Conservation (phyloP, 2,113 vertebrate species). For the Camelus dromedarius region DNA sequence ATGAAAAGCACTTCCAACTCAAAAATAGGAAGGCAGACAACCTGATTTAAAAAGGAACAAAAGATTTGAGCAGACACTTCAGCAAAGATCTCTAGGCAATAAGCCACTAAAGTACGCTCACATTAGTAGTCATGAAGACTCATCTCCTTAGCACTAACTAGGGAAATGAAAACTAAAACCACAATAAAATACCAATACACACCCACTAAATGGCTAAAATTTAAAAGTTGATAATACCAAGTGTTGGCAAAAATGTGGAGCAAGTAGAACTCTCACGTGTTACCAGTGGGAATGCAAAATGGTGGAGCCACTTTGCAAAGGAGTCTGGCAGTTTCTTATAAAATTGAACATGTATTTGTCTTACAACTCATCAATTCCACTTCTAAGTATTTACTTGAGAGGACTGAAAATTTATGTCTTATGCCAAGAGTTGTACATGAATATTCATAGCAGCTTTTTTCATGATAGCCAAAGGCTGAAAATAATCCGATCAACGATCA, state of each 20-base stretch:
- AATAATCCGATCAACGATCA: not conserved
- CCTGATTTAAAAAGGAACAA: not conserved
- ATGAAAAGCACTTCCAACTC: not conserved
- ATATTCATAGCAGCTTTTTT: not conserved
- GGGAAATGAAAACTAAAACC: not conserved
- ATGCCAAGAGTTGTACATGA: not conserved
- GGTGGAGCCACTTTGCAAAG: not conserved
- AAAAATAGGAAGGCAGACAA: not conserved
- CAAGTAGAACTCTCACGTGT: not conserved
- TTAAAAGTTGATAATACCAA: not conserved
- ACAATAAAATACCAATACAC: not conserved
- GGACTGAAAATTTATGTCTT: not conserved
- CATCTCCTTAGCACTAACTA: not conserved
- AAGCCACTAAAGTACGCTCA: not conserved
- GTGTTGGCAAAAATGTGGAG: not conserved
- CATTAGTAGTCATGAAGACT: not conserved
- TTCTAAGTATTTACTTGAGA: not conserved
- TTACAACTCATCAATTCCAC: not conserved
- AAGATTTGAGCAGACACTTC: not conserved
- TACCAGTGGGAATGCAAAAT: not conserved
- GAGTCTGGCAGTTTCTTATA: not conserved
- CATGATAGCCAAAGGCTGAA: not conserved
- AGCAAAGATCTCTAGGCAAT: not conserved
- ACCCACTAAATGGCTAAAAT: not conserved
- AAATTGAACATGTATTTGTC: not conserved